Evolutionary conservation across 2,113 vertebrate species (phyloP).

Genomic region (Zeus faber): DNA sequence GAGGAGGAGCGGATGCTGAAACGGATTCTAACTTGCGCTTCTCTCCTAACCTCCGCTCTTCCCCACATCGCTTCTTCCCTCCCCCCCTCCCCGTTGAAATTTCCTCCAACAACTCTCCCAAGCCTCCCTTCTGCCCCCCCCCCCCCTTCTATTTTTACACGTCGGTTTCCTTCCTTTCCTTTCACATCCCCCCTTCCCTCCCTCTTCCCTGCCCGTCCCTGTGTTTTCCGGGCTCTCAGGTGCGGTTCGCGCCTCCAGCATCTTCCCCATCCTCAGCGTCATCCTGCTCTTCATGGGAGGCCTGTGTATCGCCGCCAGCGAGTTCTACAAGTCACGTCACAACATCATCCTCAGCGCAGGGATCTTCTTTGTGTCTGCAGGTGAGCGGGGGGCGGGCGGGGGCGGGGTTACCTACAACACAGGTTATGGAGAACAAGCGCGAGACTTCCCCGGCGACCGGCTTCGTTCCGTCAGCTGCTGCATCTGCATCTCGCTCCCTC

Average conservation of each 20-base stretch:
- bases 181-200: background rate
- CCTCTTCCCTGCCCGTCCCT: background rate
- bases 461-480: background rate
- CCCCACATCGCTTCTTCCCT: background rate
- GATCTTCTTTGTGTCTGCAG: constrained; percentile 98
- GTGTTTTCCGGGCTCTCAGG: constrained; percentile 65
- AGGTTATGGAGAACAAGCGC: background rate
- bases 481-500: constrained; percentile 6
- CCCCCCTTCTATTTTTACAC: constrained; percentile 18
- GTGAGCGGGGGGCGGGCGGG: constrained; percentile 64
- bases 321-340: constrained; percentile 99
- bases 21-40: constrained; percentile 42
- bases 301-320: constrained; percentile 97
- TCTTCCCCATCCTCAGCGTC: constrained; percentile 99
- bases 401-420: too few species aligned
- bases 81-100: background rate
- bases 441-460: background rate
- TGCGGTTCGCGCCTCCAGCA: constrained; percentile 97
- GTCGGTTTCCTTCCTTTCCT: constrained; percentile 6
- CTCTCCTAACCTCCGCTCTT: constrained; percentile 5
- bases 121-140: background rate
- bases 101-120: background rate
- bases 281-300: constrained; percentile 99
- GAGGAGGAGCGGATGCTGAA: constrained; percentile 56
- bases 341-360: constrained; percentile 99